These are phyloP conservation scores for Drosophila formosana DNA, from an alignment of 2,888 invertebrate species.

Conservation along the genomic window DNA sequence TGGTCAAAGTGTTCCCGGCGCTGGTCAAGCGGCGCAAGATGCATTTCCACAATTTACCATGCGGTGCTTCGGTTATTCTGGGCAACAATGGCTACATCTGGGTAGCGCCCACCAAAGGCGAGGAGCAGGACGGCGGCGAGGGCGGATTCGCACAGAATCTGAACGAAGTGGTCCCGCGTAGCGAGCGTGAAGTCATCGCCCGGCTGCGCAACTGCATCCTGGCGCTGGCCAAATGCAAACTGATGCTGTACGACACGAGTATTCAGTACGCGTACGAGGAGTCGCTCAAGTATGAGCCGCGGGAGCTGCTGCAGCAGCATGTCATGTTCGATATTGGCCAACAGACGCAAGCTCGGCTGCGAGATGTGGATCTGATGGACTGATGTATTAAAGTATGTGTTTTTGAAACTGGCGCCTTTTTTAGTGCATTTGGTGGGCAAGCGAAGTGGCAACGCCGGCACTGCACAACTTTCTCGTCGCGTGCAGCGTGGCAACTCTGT, in stretches of 20 bases:
- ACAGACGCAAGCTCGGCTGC: slow-evolving; percentile 91
- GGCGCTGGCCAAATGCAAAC: slow-evolving; percentile 93
- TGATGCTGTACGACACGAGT: slow-evolving; percentile 96
- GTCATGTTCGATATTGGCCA: slow-evolving; percentile 93
- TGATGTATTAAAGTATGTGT: slow-evolving; percentile 21
- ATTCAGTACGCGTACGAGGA: slow-evolving; percentile 96
- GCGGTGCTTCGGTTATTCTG: slow-evolving; percentile 96
- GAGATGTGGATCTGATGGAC: slow-evolving; percentile 83
- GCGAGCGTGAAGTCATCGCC: slow-evolving; percentile 94
- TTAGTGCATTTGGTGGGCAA: slow-evolving; percentile 2
- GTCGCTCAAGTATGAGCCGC: slow-evolving; percentile 92
- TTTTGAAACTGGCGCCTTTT: slow-evolving; percentile 14
- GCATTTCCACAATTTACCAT: slow-evolving; percentile 96
- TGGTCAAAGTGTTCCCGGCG: slow-evolving; percentile 96
- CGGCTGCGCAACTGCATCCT: slow-evolving; percentile 95
- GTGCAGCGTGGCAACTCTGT: slow-evolving; percentile 39
- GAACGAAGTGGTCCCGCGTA: slow-evolving; percentile 88
- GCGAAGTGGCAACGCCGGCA: slow-evolving; percentile 37
- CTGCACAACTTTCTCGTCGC: neutral
- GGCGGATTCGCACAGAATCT: slow-evolving; percentile 93
- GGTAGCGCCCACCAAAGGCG: slow-evolving; percentile 91
- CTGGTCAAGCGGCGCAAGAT: slow-evolving; percentile 96
- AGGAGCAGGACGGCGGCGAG: slow-evolving; percentile 87
- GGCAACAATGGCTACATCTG: slow-evolving; percentile 99
- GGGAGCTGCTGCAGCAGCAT: slow-evolving; percentile 93